phyloP scores from a whole-genome alignment of 2,888 invertebrate genomes.

The Exocentrus adspersus region DNA sequence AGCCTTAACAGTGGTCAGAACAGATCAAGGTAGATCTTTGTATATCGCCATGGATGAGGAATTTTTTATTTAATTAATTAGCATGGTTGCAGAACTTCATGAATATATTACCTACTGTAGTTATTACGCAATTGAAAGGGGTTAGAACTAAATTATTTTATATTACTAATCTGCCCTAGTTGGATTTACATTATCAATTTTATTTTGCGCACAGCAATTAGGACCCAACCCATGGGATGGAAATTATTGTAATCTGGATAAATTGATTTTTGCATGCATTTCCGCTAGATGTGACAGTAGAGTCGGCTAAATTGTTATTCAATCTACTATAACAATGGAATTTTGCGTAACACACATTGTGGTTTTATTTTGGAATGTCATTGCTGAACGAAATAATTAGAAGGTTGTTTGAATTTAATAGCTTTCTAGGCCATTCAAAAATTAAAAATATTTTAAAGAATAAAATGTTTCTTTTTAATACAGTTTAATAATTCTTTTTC shows the following conservation, averaged over 20 bases:
- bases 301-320: background rate
- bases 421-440: too few species aligned
- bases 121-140: conserved; percentile 37
- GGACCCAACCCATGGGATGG: background rate
- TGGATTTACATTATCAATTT: conserved; percentile 9
- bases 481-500: too few species aligned
- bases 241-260: background rate
- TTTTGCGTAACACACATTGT: background rate
- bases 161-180: conserved; percentile 24
- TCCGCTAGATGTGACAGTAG: background rate
- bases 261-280: background rate
- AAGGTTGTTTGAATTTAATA: too few species aligned
- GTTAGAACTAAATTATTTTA: conserved; percentile 41
- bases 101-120: conserved; percentile 1
- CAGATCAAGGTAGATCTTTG: too few species aligned
- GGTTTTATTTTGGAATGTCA: background rate
- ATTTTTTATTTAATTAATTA: background rate
- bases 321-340: background rate
- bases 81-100: background rate
- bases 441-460: too few species aligned
- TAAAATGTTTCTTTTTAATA: too few species aligned
- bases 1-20: too few species aligned
- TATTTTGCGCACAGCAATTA: conserved; percentile 2
- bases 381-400: too few species aligned
- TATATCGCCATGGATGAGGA: too few species aligned